Percentiles rank a stretch among this genome's conserved stretches.
Evolutionary conservation across 2,888 invertebrate species (phyloP).

Genomic region (Rotaria macrura): DNA sequence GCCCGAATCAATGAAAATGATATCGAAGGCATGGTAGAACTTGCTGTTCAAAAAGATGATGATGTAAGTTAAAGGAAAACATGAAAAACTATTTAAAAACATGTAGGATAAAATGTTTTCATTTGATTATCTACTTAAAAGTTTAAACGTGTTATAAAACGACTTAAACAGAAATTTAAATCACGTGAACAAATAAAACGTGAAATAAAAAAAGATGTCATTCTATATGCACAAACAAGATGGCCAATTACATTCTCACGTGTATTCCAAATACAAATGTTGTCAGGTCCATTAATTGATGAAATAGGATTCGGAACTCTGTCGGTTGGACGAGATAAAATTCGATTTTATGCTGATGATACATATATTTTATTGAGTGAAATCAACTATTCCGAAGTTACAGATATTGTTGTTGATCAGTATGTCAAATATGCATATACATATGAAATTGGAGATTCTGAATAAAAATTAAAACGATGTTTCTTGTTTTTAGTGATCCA

Average conservation of each 20-base stretch:
- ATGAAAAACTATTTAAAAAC: neutral
- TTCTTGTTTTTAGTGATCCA: neutral
- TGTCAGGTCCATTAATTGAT: neutral
- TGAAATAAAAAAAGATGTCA: conserved; percentile 63
- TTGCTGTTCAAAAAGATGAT: neutral
- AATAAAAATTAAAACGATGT: neutral
- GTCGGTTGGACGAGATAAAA: neutral
- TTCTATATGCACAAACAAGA: conserved; percentile 92
- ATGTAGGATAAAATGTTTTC: neutral
- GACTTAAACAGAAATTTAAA: conserved; percentile 14
- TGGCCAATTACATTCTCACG: conserved; percentile 95
- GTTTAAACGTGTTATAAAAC: neutral
- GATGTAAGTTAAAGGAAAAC: neutral
- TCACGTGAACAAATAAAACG: neutral
- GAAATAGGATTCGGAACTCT: neutral
- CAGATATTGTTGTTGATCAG: neutral
- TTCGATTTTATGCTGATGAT: neutral
- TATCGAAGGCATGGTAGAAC: neutral
- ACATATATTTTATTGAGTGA: neutral
- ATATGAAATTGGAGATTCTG: no score
- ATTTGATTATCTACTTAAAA: neutral
- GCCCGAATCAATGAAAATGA: neutral
- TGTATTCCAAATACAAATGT: conserved; percentile 78
- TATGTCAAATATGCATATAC: neutral
- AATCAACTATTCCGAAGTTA: neutral